Base-by-base conservation (phyloP, 2,113 vertebrate genomes). In the Hyperopisus bebe region DNA sequence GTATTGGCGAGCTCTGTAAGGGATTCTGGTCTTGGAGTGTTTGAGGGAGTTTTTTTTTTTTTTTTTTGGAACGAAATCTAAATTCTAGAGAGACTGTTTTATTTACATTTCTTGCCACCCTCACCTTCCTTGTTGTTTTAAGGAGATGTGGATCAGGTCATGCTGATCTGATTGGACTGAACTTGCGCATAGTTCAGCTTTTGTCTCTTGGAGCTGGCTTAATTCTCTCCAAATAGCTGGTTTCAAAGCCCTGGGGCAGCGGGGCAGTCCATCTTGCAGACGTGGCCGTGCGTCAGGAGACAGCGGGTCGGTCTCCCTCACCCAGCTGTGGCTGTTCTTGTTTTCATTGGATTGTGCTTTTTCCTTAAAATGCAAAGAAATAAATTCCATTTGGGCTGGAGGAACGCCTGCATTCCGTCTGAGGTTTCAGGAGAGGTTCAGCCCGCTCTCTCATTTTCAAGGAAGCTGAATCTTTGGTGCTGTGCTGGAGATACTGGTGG, bases 301-400 rank as follows among this genome's bases (percentile, higher is more conserved):
- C 35, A 1, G 5, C 1, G 13, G 13, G 5, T 39, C 35, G 31
- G 15, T 7, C 39, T 80, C 15, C 17, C 31, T 39, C 0, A 15
- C 74, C 74, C 74, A 80, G 35, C 31, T 19, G 5, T 19, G 74
- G 35, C 74, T 39, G 35, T 17, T 80, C 74, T 80, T 80, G 74
- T 80, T 42, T 80, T 80, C 35, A 80, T 80, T 80, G 74, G 74
- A 35, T 80, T 80, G 35, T 35, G 35, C 17, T 19, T 80, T 80
- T 80, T 80, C 74, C 74, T 80, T 80, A 80, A 80, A 80, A 80
- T 42, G 74, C 74, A 80, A 80, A 80, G 74, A 42, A 42, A 80
- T 39, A 80, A 19, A 80, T 80, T 80, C 35, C 74, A 80, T 3
- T 42, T 17, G 74, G 74, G 17, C 74, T 80, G 74, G 74, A 80